Percentiles rank a stretch among this genome's conserved stretches.
Evolutionary conservation across 2,113 vertebrate genomes (phyloP).

Genomic region (Larimichthys crocea): DNA sequence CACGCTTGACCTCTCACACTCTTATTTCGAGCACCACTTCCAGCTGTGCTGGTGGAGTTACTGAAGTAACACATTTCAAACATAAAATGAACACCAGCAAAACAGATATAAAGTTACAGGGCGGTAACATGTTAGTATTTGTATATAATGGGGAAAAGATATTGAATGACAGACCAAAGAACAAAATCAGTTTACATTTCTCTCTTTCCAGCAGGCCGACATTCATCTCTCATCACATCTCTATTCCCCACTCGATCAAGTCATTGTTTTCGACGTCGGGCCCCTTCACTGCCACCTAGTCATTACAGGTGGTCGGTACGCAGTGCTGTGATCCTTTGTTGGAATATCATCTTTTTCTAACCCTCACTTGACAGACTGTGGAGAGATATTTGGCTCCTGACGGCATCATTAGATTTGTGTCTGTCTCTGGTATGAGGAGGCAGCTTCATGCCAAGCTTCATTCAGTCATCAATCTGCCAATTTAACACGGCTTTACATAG

Average conservation of each 20-base stretch:
- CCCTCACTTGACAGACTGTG: not conserved
- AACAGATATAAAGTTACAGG: not conserved
- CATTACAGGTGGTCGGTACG: slow-evolving; percentile 14
- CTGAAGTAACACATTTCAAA: not conserved
- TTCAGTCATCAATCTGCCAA: not conserved
- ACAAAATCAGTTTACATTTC: not conserved
- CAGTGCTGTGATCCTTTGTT: not conserved
- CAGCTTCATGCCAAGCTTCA: not conserved
- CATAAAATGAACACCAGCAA: not conserved
- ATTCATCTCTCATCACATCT: slow-evolving; percentile 10
- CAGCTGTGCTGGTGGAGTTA: not conserved
- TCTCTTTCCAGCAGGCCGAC: slow-evolving; percentile 3
- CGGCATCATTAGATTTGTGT: not conserved
- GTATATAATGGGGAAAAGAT: not conserved
- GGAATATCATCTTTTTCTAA: not conserved
- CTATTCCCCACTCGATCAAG: not conserved
- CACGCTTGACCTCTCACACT: slow-evolving; percentile 3
- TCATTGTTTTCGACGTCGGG: not conserved
- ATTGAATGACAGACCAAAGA: not conserved
- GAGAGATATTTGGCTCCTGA: slow-evolving; percentile 8
- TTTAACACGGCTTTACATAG: not conserved
- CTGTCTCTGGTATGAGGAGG: not conserved
- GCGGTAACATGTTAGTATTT: too few species aligned
- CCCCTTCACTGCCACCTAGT: slow-evolving; percentile 19
- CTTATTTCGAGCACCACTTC: not conserved